phyloP scores from a whole-genome alignment of 2,113 vertebrate species.

The Potamarius usumacintae region DNA sequence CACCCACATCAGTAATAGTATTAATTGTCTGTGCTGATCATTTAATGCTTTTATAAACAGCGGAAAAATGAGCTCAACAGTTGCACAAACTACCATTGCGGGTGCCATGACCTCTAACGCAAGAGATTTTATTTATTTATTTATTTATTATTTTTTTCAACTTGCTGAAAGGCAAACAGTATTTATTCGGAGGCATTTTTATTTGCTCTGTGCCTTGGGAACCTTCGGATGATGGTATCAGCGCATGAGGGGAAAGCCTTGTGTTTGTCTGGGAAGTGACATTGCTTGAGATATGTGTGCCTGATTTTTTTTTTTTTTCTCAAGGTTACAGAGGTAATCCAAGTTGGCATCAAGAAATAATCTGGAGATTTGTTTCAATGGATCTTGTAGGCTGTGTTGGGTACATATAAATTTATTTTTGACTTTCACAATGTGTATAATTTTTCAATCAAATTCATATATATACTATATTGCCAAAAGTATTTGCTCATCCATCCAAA shows the following conservation, averaged over 20 bases:
- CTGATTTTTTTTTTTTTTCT: conserved; percentile 14
- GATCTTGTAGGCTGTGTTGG: neutral
- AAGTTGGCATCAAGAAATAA: conserved; percentile 14
- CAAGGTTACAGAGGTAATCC: conserved; percentile 43
- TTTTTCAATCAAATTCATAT: neutral
- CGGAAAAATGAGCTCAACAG: conserved; percentile 6
- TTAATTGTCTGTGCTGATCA: neutral
- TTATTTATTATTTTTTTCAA: neutral
- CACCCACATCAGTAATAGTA: neutral
- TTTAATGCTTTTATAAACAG: neutral
- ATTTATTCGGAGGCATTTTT: conserved; percentile 41
- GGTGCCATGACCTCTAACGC: conserved; percentile 26
- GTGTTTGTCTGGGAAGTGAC: conserved; percentile 46
- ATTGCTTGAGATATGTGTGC: conserved; percentile 25
- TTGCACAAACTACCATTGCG: neutral
- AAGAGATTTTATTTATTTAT: neutral
- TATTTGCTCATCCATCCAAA: no score
- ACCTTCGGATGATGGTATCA: conserved; percentile 49
- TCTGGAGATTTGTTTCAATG: neutral
- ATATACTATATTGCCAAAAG: no score
- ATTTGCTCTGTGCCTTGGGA: conserved; percentile 35
- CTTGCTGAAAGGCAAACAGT: conserved; percentile 28
- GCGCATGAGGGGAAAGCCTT: conserved; percentile 3
- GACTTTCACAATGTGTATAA: neutral
- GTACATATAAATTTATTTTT: no score